Percentiles rank a stretch among this genome's conserved stretches.
phyloP scores from a whole-genome alignment of 1,140 invertebrate species.

The Chironomus tepperi region DNA sequence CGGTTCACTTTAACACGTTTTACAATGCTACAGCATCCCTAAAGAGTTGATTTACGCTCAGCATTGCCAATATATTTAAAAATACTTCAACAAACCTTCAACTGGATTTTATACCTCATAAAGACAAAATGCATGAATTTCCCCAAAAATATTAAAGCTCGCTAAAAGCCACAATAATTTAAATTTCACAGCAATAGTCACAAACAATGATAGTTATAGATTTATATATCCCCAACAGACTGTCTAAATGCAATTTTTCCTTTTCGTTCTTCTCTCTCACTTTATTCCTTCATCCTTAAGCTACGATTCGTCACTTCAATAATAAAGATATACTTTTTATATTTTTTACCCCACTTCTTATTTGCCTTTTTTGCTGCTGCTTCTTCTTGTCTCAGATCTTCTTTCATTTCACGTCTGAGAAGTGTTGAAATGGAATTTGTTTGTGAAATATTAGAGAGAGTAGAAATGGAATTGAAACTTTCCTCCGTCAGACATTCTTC shows the following conservation, averaged over 20 bases:
- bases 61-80: too few relatives aligned
- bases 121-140: too few relatives aligned
- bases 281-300: neutral
- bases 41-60: too few relatives aligned
- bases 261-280: neutral
- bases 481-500: neutral
- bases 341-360: neutral
- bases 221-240: neutral
- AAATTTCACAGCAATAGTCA: neutral
- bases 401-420: neutral
- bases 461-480: neutral
- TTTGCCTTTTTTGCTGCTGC: neutral
- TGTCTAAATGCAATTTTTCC: neutral
- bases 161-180: too few relatives aligned
- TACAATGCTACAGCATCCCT: too few relatives aligned
- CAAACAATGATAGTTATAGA: neutral
- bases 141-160: too few relatives aligned
- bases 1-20: too few relatives aligned
- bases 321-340: constrained; percentile 19
- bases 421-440: constrained; percentile 20
- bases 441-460: constrained; percentile 20
- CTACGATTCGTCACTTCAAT: neutral
- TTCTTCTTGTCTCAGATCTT: neutral
- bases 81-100: too few relatives aligned
- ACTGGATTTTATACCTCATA: too few relatives aligned